Evolutionary conservation across 2,113 vertebrate genomes (phyloP), one percentile per base, ranked within the genome.

Genomic region (Sigmodon hispidus): DNA sequence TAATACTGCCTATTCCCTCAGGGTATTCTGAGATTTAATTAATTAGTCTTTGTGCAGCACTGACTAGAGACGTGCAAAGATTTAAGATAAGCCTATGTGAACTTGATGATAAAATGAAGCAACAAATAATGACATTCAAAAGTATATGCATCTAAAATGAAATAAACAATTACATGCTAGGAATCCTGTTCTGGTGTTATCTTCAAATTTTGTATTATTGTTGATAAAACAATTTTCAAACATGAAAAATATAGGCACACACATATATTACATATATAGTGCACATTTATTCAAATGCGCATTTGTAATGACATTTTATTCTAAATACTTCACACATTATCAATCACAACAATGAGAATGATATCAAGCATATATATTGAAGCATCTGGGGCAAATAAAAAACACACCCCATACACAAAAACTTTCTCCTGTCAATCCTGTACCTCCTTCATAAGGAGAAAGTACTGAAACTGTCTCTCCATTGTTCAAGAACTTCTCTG

Each of bases 21-120:
- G 92, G 96, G 87, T 95, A n/a, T 95, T 96, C 92, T 97, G 96
- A 96, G 69, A 87, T 95, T 97, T 96, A 97, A 96, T 97, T 97
- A 97, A 97, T 97, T 97, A 96, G 90, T 95, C 94, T 96, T 95
- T 93, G 89, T 94, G 87, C 69, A 89, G 73, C 86, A 93, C 79
- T 95, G 90, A 89, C 94, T 97, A 31, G 89, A 95, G 84, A 96
- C 1, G 5, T 89, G 83, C 85, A 89, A 92, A 95, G 93, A 94
- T 95, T 98, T 97, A 94, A 97, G 96, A 94, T 94, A 95, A 97
- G 83, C 95, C 50, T 89, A 89, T 88, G 88, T 90, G 96, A 97
- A 94, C 50, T 73, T 94, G 81, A 43, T 96, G 50, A 92, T 72
- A 91, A 94, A 96, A 94, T 91, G 57, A 97, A 59, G 73, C 73